Evolutionary conservation across 2,888 invertebrate genomes (phyloP), one percentile per base, ranked within the genome.

Genomic region (Cetonia aurata): DNA sequence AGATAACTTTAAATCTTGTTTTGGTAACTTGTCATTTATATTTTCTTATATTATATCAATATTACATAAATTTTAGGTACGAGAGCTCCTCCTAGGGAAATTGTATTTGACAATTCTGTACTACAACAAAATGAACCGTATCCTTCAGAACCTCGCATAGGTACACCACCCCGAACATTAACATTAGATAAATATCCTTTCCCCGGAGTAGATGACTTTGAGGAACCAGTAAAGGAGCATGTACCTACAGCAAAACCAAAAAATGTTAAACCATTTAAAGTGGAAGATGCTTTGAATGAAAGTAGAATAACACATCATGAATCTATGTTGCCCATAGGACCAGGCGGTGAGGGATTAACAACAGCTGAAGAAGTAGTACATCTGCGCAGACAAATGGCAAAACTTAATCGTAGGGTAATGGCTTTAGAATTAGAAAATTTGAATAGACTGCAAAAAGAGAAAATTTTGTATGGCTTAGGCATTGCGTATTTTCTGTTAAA

Each of bases 101-200:
- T 96, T 71, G 90, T 91, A 75, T 85, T 94, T 80, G 96, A 96
- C 81, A 94, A 95, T 87, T 91, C 94, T 12, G 90, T 94, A 73
- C 90, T 94, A 74, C 85, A 94, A 81, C 88, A 89, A 50, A 87
- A 89, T 53, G 89, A 90, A 71, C 92, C 92, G 77, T 83, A 80
- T 69, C 89, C 91, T 42, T 89, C 90, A 15, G 90, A 92, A 85
- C 89, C 95, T 62, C 89, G 95, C 74, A 94, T 96, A 57, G 90
- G 93, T 85, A 96, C 96, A 17, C 97, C 97, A 3, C 97, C 97
- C 10, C 88, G 95, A 77, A 91, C 93, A 17, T 91, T 97, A 67
- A 96, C 96, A 10, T 86, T 97, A 67, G 93, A 94, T 77, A 93
- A 93, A 79, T 94, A 94, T 81, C 92, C 92, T 75, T 94, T 94